phyloP scores from a whole-genome alignment of 2,888 invertebrate species.

The Stictocephala bisonia region DNA sequence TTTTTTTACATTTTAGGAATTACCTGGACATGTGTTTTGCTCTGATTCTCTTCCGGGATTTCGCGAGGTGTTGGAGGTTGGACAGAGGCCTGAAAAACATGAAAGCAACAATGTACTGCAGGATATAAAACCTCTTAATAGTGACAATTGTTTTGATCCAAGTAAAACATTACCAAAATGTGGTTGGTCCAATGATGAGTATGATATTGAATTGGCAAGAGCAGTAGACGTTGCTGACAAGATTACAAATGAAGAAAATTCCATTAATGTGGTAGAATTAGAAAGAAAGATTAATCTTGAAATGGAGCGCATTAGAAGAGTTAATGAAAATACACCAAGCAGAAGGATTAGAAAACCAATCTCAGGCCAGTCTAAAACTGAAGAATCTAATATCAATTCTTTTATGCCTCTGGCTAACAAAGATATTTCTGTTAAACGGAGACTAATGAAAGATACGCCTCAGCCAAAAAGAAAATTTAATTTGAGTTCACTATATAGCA shows the following conservation, averaged over 20 bases:
- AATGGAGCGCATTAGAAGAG: conserved; percentile 10
- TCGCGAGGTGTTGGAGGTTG: background rate
- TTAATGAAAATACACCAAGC: conserved; percentile 29
- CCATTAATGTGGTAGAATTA: background rate
- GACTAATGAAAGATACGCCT: background rate
- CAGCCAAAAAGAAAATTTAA: conserved; percentile 63
- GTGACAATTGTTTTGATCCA: background rate
- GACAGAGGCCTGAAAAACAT: background rate
- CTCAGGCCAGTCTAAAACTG: too few relatives aligned
- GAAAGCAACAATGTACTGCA: background rate
- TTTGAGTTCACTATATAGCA: conserved; percentile 69
- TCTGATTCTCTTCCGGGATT: conserved; percentile 41
- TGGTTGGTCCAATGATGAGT: conserved; percentile 21
- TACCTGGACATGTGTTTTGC: conserved; percentile 42
- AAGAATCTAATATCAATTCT: too few relatives aligned
- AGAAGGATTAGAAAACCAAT: background rate
- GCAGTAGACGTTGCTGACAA: background rate
- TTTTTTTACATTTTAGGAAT: conserved; percentile 25
- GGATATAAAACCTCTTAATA: background rate
- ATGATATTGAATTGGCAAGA: background rate
- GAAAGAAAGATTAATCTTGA: background rate
- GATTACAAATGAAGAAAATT: background rate
- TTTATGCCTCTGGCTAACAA: background rate
- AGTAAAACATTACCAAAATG: conserved; percentile 22
- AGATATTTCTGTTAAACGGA: background rate